Conservation (phyloP, 2,888 invertebrate species). For the Platerodrilus igneus region DNA sequence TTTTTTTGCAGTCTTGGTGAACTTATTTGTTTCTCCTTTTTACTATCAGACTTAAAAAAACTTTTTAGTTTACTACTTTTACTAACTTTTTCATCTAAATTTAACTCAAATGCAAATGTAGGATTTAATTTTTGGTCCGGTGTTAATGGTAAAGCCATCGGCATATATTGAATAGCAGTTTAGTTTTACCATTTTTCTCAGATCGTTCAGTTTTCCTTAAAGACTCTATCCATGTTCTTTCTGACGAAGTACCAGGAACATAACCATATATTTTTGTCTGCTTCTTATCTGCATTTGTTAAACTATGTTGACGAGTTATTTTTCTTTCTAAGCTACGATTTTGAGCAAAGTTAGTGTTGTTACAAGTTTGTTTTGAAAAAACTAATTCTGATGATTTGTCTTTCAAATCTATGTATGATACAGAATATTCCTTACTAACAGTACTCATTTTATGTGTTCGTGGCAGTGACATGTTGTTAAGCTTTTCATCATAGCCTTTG, state of each 20-base stretch:
- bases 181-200: slow-evolving; percentile 36
- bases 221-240: slow-evolving; percentile 54
- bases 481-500: slow-evolving; percentile 34
- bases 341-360: slow-evolving; percentile 44
- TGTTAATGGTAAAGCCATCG: slow-evolving; percentile 48
- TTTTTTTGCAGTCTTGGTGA: slow-evolving; percentile 67
- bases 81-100: slow-evolving; percentile 49
- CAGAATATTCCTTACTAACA: slow-evolving; percentile 25
- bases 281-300: slow-evolving; percentile 38
- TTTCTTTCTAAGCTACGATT: slow-evolving; percentile 39
- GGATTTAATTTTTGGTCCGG: slow-evolving; percentile 44
- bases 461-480: slow-evolving; percentile 42
- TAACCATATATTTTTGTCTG: slow-evolving; percentile 28
- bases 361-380: slow-evolving; percentile 42
- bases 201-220: slow-evolving; percentile 52
- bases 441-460: slow-evolving; percentile 28
- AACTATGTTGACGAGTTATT: slow-evolving; percentile 41
- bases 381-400: slow-evolving; percentile 45
- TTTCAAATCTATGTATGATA: slow-evolving; percentile 28
- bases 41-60: slow-evolving; percentile 41
- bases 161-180: slow-evolving; percentile 56
- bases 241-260: slow-evolving; percentile 37
- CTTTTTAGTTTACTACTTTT: slow-evolving; percentile 45
- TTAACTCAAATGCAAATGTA: slow-evolving; percentile 55
- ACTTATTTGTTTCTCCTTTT: slow-evolving; percentile 54